Conservation (phyloP, 2,888 invertebrate species). For the Allolobophora icterica region DNA sequence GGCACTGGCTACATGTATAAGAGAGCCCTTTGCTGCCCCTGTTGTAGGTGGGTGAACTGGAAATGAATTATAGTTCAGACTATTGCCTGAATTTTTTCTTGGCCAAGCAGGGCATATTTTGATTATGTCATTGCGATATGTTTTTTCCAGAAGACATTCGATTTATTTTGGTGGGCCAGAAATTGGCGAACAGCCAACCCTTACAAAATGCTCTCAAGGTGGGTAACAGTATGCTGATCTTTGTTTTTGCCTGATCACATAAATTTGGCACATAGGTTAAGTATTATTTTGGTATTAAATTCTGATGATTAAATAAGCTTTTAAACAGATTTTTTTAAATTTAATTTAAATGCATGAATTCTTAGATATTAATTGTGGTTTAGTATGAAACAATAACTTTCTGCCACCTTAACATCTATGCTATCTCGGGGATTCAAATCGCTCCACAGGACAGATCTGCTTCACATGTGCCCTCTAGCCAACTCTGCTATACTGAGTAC, state of each 20-base stretch:
- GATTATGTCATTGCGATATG: not conserved
- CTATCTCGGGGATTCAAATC: no score
- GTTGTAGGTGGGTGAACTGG: not conserved
- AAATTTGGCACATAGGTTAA: not conserved
- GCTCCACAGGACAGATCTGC: no score
- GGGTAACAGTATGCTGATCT: not conserved
- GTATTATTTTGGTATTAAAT: no score
- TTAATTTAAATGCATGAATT: not conserved
- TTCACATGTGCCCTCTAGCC: no score
- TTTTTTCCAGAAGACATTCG: slow-evolving; percentile 12
- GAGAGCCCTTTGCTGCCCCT: no score
- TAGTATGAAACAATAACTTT: not conserved
- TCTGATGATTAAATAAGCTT: no score
- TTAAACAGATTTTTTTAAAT: no score
- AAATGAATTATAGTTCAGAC: not conserved
- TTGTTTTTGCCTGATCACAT: not conserved
- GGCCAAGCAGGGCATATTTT: not conserved
- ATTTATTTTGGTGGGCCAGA: slow-evolving; percentile 47
- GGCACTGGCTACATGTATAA: no score
- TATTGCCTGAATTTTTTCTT: not conserved
- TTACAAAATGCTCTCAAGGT: slow-evolving; percentile 45
- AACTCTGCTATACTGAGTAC: no score
- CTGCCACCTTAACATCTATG: no score
- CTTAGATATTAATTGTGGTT: not conserved
- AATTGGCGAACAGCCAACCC: slow-evolving; percentile 40